Evolutionary conservation across 2,888 invertebrate genomes (phyloP), one percentile per base, ranked within the genome.

Genomic region (Calliphora vomitoria): DNA sequence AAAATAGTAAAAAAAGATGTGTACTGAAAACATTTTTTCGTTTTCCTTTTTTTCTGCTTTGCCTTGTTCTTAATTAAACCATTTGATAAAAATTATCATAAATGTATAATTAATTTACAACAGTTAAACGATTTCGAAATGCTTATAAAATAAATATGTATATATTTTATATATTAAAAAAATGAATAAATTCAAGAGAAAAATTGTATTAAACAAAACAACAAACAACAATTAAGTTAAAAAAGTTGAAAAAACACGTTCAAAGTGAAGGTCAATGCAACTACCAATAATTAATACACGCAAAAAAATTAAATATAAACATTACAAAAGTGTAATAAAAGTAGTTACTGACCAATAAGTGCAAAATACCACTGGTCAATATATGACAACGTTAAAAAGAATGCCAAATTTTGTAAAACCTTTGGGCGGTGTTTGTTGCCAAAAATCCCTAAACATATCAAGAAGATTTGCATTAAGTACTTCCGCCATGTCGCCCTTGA

Each of bases 181-280:
- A 78, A 64, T 79, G 74, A 31, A 66, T 69, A 78, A 74, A 79
- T 72, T 79, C 5, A 80, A 82, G 44, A 80, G 53, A 60, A 55
- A 85, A 55, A 35, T 20, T 18, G n/a, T 58, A 76, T 20, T 55
- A 13, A 50, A 10, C 15, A 55, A 25, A 72, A 74, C 4, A 71
- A n/a, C 58, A 66, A 60, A 64, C 62, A 74, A 62, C 31, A 74
- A 80, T 53, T 66, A 74, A 69, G 50, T 41, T 44, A 25, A 88
- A 80, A 79, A 50, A 18, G 31, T 5, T 41, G 41, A 20, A 62
- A 84, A 88, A 91, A 90, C 91, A 92, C 90, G 90, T 91, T 91
- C 91, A 91, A 91, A 92, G 92, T 92, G 91, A 92, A 92, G 92
- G 92, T 92, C 91, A 92, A 91, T 90, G 89, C 76, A 79, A 85